These are phyloP conservation scores for Actinopyga echinites DNA, from an alignment of 53 echinoderm and acorn worm species.

Conservation along the genomic window DNA sequence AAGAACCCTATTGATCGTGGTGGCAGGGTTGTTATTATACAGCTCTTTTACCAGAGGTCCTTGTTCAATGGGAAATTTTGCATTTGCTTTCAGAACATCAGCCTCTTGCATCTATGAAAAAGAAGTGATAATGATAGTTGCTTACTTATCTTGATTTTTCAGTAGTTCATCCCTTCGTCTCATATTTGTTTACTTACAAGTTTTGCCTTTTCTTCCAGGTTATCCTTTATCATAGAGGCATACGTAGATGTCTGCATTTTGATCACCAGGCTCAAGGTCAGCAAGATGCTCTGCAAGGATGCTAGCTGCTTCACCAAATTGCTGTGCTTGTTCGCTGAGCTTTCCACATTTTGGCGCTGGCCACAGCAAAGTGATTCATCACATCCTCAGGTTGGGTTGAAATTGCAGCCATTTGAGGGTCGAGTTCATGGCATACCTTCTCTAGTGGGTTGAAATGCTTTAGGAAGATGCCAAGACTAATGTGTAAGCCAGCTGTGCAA, in stretches of 20 bases:
- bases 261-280: neutral
- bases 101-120: neutral
- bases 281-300: neutral
- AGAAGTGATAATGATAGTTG: neutral
- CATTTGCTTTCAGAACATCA: neutral
- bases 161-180: neutral
- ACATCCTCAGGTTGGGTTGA: neutral
- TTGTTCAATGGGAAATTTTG: neutral
- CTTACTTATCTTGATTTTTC: neutral
- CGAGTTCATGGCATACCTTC: neutral
- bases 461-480: conserved; percentile 5
- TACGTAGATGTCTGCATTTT: neutral
- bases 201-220: neutral
- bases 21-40: too few species aligned
- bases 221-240: neutral
- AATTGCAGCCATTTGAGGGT: neutral
- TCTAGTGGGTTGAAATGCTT: conserved; percentile 1
- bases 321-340: neutral
- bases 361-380: neutral
- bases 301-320: neutral
- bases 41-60: neutral
- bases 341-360: neutral
- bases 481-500: neutral
- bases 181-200: neutral
- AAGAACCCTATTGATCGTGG: neutral